Evolutionary conservation across 1,140 invertebrate genomes (phyloP).

Genomic region (Littorina saxatilis): DNA sequence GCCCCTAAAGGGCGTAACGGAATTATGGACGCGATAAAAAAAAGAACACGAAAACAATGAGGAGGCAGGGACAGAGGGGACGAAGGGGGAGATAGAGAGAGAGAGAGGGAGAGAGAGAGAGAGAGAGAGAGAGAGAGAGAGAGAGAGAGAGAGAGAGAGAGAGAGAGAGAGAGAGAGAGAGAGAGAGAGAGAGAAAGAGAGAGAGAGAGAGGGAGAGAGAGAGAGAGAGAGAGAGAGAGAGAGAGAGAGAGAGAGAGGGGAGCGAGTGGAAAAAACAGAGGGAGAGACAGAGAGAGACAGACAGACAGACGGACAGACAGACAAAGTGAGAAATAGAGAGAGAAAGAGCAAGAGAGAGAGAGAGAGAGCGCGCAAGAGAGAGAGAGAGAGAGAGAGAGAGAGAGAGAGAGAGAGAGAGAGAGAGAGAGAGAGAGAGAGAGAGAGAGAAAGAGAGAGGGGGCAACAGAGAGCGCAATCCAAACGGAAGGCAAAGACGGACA

Average conservation of each 20-base stretch:
- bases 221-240: too few relatives aligned
- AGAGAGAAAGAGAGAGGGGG: not conserved
- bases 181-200: not conserved
- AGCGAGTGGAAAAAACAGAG: too few relatives aligned
- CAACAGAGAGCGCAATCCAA: too few relatives aligned
- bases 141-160: not conserved
- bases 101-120: not conserved
- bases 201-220: too few relatives aligned
- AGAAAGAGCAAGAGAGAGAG: not conserved
- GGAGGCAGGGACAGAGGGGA: not conserved
- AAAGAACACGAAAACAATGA: not conserved
- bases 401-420: not conserved
- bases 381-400: not conserved
- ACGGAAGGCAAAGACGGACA: too few relatives aligned
- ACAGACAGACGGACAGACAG: too few relatives aligned
- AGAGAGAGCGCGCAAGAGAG: not conserved
- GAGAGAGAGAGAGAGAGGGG: too few relatives aligned
- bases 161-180: not conserved
- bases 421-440: not conserved
- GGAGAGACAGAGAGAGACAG: too few relatives aligned
- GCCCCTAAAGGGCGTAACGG: too few relatives aligned
- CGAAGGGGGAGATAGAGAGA: too few relatives aligned
- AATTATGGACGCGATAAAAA: too few relatives aligned
- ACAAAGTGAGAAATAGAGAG: too few relatives aligned
- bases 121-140: not conserved